Evolutionary conservation across 2,113 vertebrate genomes (phyloP).

Genomic region (Geothlypis trichas): DNA sequence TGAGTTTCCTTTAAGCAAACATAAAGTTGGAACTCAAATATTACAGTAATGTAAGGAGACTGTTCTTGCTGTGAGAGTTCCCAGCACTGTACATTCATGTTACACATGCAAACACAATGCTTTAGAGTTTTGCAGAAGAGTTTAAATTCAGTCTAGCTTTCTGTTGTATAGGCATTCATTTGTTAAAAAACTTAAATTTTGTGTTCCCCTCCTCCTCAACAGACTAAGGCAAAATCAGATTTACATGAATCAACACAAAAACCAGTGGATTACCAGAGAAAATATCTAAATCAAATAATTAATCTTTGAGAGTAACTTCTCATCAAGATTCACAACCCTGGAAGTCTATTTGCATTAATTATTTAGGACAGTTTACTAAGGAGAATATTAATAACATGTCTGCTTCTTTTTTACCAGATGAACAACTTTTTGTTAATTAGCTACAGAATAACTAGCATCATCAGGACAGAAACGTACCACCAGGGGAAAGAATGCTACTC

Average conservation of each 20-base stretch:
- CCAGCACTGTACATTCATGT: background rate
- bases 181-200: background rate
- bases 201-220: background rate
- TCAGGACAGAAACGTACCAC: background rate
- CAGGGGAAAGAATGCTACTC: background rate
- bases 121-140: background rate
- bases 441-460: constrained; percentile 41
- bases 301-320: constrained; percentile 23
- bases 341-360: constrained; percentile 53
- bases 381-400: constrained; percentile 42
- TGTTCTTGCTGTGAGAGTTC: background rate
- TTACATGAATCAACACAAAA: constrained; percentile 27
- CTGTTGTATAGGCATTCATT: background rate
- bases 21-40: constrained; percentile 23
- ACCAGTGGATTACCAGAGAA: background rate
- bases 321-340: constrained; percentile 39
- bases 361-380: constrained; percentile 60
- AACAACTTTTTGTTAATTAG: constrained; percentile 57
- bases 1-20: background rate
- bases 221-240: background rate
- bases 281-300: constrained; percentile 40
- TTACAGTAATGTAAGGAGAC: background rate
- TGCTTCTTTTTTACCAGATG: constrained; percentile 35
- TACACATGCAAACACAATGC: background rate
- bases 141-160: background rate